phyloP scores from a whole-genome alignment of 2,113 vertebrate genomes.

The Myrmecobius fasciatus region DNA sequence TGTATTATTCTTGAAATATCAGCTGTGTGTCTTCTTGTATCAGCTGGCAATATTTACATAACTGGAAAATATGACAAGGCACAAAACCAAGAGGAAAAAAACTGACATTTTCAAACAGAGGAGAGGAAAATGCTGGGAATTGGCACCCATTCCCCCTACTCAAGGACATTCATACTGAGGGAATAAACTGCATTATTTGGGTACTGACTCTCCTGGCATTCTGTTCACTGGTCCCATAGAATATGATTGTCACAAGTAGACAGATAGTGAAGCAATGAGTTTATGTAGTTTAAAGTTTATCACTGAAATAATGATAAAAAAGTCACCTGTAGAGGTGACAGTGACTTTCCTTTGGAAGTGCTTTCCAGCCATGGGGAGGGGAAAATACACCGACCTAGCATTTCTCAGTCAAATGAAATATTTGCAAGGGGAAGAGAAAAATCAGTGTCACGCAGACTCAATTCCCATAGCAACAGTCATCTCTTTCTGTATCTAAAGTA shows the following conservation, averaged over 20 bases:
- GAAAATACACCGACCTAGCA: not conserved
- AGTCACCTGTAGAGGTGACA: not conserved
- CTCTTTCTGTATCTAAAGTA: not conserved
- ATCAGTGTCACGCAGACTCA: not conserved
- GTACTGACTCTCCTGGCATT: not conserved
- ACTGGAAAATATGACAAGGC: not conserved
- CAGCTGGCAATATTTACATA: not conserved
- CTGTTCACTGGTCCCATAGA: not conserved
- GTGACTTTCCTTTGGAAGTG: not conserved
- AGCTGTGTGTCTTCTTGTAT: not conserved
- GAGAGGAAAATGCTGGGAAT: not conserved
- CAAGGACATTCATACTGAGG: not conserved
- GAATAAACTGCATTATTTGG: not conserved
- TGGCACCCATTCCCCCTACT: not conserved
- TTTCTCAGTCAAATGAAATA: not conserved
- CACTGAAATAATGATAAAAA: not conserved
- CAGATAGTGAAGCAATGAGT: not conserved
- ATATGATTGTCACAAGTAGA: not conserved
- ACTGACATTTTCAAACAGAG: not conserved
- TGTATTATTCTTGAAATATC: not conserved
- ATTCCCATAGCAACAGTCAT: not conserved
- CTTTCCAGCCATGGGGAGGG: not conserved
- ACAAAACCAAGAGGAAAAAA: not conserved
- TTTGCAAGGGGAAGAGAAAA: not conserved
- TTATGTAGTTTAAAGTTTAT: not conserved